Conservation (phyloP, 2,888 invertebrate species). For the Spatulosminthurus flaviceps region DNA sequence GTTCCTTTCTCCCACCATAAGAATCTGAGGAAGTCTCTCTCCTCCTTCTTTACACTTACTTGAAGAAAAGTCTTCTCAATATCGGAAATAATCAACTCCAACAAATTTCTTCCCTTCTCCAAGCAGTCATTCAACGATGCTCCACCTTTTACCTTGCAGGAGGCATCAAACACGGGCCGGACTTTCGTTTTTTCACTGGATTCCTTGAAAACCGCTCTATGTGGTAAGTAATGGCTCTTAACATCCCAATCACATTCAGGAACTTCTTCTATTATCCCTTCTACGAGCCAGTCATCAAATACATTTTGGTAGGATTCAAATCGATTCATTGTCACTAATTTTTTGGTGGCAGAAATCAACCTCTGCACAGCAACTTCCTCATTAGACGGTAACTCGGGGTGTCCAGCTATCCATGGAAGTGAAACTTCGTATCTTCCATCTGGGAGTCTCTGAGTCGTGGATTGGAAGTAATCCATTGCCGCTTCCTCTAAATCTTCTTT, state of each 20-base stretch:
- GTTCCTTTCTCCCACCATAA: constrained; percentile 57
- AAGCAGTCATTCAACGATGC: constrained; percentile 57
- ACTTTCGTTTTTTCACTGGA: constrained; percentile 19
- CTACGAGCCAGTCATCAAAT: constrained; percentile 46
- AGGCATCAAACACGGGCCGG: constrained; percentile 62
- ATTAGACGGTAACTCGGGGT: constrained; percentile 39
- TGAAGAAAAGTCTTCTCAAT: constrained; percentile 65
- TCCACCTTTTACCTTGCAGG: constrained; percentile 48
- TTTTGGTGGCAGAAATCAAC: constrained; percentile 27
- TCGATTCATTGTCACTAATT: constrained; percentile 2
- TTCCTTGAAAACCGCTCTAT: constrained; percentile 27
- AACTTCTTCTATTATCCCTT: constrained; percentile 64
- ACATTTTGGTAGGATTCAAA: constrained; percentile 41
- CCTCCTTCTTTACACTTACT: constrained; percentile 60
- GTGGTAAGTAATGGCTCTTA: constrained; percentile 22
- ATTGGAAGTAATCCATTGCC: constrained; percentile 35
- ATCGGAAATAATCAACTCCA: constrained; percentile 59
- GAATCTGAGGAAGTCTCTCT: constrained; percentile 64
- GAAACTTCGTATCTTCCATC: constrained; percentile 48
- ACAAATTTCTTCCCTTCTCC: constrained; percentile 54
- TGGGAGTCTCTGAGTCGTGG: constrained; percentile 22
- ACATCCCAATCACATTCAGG: neutral
- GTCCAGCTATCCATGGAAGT: constrained; percentile 46
- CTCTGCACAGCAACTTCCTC: constrained; percentile 39
- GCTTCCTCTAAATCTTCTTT: constrained; percentile 34